These are phyloP conservation scores for Glomeris marginata DNA, from an alignment of 2,888 invertebrate genomes.

Conservation along the genomic window DNA sequence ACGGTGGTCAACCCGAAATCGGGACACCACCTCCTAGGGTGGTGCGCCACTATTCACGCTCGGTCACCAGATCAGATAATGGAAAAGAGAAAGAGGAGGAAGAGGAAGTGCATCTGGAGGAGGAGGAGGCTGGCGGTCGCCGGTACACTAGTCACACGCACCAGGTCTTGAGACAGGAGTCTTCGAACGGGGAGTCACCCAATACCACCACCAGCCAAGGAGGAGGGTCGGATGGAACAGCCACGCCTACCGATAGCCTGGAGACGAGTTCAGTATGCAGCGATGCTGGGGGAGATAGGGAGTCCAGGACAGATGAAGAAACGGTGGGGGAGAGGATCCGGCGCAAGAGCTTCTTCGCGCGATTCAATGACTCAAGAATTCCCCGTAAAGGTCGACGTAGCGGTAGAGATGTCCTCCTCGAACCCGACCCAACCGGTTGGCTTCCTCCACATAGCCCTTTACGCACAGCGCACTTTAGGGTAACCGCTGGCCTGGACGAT, in stretches of 20 bases:
- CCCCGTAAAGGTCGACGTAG: conserved; percentile 5
- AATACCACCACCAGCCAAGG: too few species aligned
- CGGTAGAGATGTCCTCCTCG: too few species aligned
- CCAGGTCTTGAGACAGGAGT: too few species aligned
- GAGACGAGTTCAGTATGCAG: conserved; percentile 45
- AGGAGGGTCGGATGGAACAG: conserved; percentile 1
- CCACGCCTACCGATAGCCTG: conserved; percentile 30
- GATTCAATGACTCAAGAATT: conserved; percentile 52
- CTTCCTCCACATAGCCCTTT: too few species aligned
- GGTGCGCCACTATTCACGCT: not conserved
- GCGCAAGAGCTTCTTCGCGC: conserved; percentile 72
- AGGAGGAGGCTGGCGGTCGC: not conserved
- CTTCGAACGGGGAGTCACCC: too few species aligned
- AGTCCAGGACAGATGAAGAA: conserved; percentile 38
- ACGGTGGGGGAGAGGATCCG: conserved; percentile 73
- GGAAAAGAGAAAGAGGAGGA: conserved; percentile 16
- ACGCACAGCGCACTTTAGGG: not conserved
- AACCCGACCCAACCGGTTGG: too few species aligned
- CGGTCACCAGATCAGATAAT: conserved; percentile 9
- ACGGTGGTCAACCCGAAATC: not conserved
- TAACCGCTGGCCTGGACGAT: not conserved
- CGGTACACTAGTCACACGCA: too few species aligned
- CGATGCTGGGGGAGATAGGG: conserved; percentile 3
- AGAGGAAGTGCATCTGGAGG: conserved; percentile 20
- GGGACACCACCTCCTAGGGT: not conserved